Conservation (phyloP, 2,113 vertebrate genomes). For the Papio anubis region DNA sequence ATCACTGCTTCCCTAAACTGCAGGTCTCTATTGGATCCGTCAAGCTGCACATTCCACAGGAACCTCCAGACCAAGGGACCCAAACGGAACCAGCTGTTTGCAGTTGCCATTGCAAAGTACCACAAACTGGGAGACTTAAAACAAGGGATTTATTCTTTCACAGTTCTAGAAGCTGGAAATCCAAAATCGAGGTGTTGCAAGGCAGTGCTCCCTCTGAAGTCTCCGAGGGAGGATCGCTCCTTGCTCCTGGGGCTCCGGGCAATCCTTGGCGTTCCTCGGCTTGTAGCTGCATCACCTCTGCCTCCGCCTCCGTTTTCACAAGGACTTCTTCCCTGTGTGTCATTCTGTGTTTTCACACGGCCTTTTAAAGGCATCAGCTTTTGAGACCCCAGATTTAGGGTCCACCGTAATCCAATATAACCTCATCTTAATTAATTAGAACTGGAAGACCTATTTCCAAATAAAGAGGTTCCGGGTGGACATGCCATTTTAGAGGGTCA, state of each 20-base stretch:
- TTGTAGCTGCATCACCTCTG: background rate
- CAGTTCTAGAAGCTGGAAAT: background rate
- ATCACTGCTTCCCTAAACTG: no score
- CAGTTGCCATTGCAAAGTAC: background rate
- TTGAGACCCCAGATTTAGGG: background rate
- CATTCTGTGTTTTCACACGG: background rate
- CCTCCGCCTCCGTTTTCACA: background rate
- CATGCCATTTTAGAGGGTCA: background rate
- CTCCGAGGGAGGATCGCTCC: rapidly evolving
- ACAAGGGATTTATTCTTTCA: background rate
- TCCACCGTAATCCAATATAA: background rate
- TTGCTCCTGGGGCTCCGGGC: background rate
- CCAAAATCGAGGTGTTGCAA: background rate
- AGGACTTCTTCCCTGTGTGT: background rate
- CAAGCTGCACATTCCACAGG: rapidly evolving
- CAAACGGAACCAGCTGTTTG: background rate
- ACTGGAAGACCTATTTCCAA: background rate
- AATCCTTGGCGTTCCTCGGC: background rate
- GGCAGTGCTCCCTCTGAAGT: no score
- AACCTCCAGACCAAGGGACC: rapidly evolving
- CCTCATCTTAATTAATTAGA: background rate
- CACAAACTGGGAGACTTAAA: background rate
- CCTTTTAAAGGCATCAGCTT: background rate
- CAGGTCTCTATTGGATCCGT: background rate
- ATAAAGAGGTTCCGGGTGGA: background rate